These are phyloP conservation scores for Iselma pallidipennis DNA, from an alignment of 2,888 invertebrate species.

Conservation along the genomic window DNA sequence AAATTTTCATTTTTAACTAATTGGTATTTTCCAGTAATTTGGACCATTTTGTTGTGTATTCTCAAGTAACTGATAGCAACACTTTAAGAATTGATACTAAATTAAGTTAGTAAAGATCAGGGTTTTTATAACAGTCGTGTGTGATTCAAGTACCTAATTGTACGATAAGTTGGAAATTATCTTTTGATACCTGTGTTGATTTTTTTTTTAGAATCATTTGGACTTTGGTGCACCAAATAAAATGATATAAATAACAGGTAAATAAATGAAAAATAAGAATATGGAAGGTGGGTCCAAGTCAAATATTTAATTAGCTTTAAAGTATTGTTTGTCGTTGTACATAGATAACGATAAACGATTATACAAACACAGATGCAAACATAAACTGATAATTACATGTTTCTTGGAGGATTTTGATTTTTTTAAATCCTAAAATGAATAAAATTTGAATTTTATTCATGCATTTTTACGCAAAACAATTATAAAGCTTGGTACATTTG, in stretches of 20 bases:
- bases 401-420: too few relatives aligned
- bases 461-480: too few relatives aligned
- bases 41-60: conserved; percentile 20
- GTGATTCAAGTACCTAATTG: neutral
- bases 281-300: neutral
- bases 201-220: neutral
- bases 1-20: conserved; percentile 37
- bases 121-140: neutral
- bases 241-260: neutral
- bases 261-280: neutral
- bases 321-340: too few relatives aligned
- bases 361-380: too few relatives aligned
- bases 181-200: too few relatives aligned
- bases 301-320: neutral
- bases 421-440: too few relatives aligned
- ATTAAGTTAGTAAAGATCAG: neutral
- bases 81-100: neutral
- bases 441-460: too few relatives aligned
- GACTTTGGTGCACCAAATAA: neutral
- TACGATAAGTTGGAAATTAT: too few relatives aligned
- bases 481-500: too few relatives aligned
- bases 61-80: neutral
- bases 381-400: too few relatives aligned
- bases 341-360: too few relatives aligned
- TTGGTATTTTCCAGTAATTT: conserved; percentile 34